These are phyloP conservation scores for Columba janthina DNA, from an alignment of 2,113 vertebrate species.

Conservation along the genomic window DNA sequence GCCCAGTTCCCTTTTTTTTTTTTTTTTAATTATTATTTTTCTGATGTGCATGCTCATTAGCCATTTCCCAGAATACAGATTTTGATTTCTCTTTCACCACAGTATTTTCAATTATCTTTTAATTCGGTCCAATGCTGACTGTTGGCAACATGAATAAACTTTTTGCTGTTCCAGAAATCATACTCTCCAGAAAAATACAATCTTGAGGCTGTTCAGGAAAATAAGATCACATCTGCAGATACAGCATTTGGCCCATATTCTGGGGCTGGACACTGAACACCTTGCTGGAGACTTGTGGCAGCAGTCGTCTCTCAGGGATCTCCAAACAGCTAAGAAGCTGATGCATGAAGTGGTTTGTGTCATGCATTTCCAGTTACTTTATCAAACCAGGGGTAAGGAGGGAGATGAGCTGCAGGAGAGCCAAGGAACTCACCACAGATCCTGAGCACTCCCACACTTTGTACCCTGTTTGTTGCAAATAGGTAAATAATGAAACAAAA, in stretches of 20 bases:
- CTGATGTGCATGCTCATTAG: neutral
- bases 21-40: neutral
- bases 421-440: neutral
- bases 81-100: neutral
- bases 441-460: neutral
- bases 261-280: neutral
- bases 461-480: neutral
- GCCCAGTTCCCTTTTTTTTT: neutral
- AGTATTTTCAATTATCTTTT: neutral
- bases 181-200: neutral
- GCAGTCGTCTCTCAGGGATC: neutral
- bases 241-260: neutral
- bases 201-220: neutral
- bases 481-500: neutral
- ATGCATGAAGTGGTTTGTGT: neutral
- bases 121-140: neutral
- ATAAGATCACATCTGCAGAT: neutral
- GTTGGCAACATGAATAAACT: neutral
- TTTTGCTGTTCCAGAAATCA: neutral
- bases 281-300: neutral
- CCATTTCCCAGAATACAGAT: conserved; percentile 33
- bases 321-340: neutral
- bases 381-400: neutral
- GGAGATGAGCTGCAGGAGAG: neutral
- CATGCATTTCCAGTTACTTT: accelerated